These are phyloP conservation scores for Tolmerus cingulatus DNA, from an alignment of 2,888 invertebrate genomes.

Conservation along the genomic window DNA sequence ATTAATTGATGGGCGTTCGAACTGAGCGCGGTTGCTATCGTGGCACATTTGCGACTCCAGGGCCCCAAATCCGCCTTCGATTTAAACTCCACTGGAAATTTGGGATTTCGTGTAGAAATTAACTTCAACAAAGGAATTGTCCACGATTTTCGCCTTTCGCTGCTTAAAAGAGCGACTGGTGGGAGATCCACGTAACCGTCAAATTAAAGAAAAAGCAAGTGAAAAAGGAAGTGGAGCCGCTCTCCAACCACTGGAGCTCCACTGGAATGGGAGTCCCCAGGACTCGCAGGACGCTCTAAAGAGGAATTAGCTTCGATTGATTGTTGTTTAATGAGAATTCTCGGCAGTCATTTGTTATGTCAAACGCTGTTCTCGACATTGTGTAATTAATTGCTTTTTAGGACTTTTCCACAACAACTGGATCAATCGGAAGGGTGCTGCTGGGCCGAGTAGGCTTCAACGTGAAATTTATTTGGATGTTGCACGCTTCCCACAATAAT, in stretches of 20 bases:
- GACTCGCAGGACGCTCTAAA: background rate
- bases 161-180: background rate
- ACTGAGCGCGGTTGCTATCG: background rate
- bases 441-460: background rate
- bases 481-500: background rate
- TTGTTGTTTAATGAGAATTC: constrained; percentile 31
- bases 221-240: background rate
- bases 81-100: background rate
- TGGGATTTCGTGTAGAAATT: background rate
- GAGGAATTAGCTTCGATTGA: constrained; percentile 27
- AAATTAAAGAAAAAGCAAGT: background rate
- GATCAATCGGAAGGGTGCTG: background rate
- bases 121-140: background rate
- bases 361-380: constrained; percentile 18
- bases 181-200: background rate
- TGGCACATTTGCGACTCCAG: background rate
- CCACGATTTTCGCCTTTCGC: background rate
- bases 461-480: constrained; percentile 12
- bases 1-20: constrained; percentile 9
- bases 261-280: background rate
- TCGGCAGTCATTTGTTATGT: constrained; percentile 22
- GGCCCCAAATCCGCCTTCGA: background rate
- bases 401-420: constrained; percentile 18
- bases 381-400: constrained; percentile 32
- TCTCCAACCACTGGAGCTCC: background rate